phyloP scores from a whole-genome alignment of 1,140 invertebrate species.

The Odontomachus brunneus region DNA sequence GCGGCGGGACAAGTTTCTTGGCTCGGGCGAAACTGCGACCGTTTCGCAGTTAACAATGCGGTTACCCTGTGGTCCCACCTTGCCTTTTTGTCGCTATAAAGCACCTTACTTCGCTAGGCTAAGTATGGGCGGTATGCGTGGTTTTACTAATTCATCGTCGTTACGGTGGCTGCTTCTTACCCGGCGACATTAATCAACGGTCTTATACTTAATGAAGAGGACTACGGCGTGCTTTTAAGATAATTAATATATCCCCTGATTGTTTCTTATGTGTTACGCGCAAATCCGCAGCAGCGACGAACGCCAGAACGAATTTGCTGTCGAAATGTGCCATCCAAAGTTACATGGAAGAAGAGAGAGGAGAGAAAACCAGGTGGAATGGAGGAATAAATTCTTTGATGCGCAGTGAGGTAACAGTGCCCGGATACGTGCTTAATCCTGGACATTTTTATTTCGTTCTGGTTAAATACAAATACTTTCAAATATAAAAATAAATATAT shows the following conservation, averaged over 20 bases:
- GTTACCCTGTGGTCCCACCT: constrained; percentile 15
- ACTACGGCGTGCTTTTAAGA: constrained; percentile 53
- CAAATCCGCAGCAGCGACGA: neutral
- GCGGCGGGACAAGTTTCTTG: constrained; percentile 40
- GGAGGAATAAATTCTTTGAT: neutral
- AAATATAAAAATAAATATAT: too few relatives aligned
- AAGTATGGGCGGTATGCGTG: constrained; percentile 27
- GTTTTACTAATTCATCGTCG: constrained; percentile 58
- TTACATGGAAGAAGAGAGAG: too few relatives aligned
- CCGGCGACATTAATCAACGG: constrained; percentile 50
- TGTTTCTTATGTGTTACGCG: constrained; percentile 43
- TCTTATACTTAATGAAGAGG: constrained; percentile 56
- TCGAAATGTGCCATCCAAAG: neutral
- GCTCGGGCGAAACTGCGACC: constrained; percentile 47
- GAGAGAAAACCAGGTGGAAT: too few relatives aligned
- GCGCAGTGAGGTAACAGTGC: too few relatives aligned
- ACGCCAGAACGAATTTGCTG: neutral
- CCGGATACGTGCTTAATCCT: too few relatives aligned
- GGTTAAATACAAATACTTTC: too few relatives aligned
- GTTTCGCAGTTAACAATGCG: constrained; percentile 54
- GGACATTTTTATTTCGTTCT: too few relatives aligned
- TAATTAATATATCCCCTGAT: constrained; percentile 52
- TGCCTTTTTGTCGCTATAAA: constrained; percentile 48
- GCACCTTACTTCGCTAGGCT: constrained; percentile 28
- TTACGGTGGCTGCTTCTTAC: constrained; percentile 47